Conservation (phyloP, 2,888 invertebrate genomes). For the Lypha dubia region DNA sequence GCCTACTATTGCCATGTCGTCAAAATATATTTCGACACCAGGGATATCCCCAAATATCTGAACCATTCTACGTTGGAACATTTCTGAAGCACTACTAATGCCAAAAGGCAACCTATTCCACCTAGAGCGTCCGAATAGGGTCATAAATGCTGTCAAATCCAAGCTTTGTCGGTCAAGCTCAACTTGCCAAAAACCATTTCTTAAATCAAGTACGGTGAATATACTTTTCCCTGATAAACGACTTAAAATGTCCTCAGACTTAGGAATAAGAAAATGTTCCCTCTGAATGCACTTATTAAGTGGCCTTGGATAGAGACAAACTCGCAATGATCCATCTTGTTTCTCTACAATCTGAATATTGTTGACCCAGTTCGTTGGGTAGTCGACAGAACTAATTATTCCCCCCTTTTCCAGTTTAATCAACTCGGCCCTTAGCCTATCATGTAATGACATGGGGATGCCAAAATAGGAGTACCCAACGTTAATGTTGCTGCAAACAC, state of each 20-base stretch:
- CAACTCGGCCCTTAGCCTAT: too few relatives aligned
- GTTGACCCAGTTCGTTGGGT: background rate
- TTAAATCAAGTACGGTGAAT: conserved; percentile 67
- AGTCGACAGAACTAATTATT: too few relatives aligned
- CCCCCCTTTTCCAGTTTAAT: too few relatives aligned
- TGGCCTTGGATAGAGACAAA: background rate
- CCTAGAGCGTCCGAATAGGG: conserved; percentile 72
- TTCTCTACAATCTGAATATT: background rate
- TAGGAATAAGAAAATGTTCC: background rate
- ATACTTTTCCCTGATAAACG: background rate
- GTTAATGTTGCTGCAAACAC: background rate
- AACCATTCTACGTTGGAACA: conserved; percentile 76
- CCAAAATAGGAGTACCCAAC: too few relatives aligned
- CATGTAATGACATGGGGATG: too few relatives aligned
- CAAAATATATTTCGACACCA: conserved; percentile 78
- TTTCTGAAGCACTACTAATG: conserved; percentile 76
- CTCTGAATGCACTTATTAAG: background rate
- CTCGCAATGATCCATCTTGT: background rate
- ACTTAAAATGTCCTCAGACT: background rate
- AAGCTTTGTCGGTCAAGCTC: conserved; percentile 59
- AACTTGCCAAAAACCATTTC: conserved; percentile 53
- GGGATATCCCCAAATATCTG: conserved; percentile 72
- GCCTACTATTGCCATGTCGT: conserved; percentile 75
- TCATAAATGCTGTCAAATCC: conserved; percentile 68
- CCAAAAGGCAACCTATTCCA: conserved; percentile 78